Evolutionary conservation across 2,888 invertebrate genomes (phyloP), one percentile per base, ranked within the genome.

Genomic region (Toxonevra muliebris): DNA sequence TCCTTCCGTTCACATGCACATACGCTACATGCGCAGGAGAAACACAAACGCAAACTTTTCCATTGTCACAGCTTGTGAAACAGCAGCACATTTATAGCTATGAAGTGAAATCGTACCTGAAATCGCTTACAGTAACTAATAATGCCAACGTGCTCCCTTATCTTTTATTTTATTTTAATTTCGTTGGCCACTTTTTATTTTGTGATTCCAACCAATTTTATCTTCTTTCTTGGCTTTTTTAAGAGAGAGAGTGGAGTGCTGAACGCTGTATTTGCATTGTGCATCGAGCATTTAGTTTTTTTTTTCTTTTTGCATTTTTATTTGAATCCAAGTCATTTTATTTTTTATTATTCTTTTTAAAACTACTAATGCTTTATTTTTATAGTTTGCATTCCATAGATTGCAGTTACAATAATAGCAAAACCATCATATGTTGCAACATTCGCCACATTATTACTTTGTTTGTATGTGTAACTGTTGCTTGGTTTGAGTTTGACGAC

Each of bases 1-100:
- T 71, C 69, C 70, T 71, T 71, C 68, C 68, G 53, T 15, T 48
- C 57, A 42, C 61, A 61, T 50, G 53, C 66, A 43, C 57, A 65
- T 55, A 55, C 66, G 20, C 54, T 7, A 30, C 7, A 7, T 30
- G 7, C 30, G 7, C 40, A 11, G n/a, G n/a, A n/a, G n/a, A n/a
- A n/a, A n/a, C 59, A 43, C 45, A 43, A 0, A 43, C 59, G 9
- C 59, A 43, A 7, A 43, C 43, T 17, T 43, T 13, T 3, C 17
- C 54, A 30, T 30, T 30, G 7, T 7, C 7, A 30, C 7, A 30
- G 30, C 30, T 30, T 30, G 30, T 30, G 30, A 2, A 30, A 45
- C 19, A 19, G 45, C 12, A 52, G 30, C 50, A n/a, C n/a, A n/a
- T n/a, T 30, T 63, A 66, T 65, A 60, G 52, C 68, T 55, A 59